These are phyloP conservation scores for Leucoraja ocellata DNA, from an alignment of 2,797 vertebrate genomes.

Conservation along the genomic window DNA sequence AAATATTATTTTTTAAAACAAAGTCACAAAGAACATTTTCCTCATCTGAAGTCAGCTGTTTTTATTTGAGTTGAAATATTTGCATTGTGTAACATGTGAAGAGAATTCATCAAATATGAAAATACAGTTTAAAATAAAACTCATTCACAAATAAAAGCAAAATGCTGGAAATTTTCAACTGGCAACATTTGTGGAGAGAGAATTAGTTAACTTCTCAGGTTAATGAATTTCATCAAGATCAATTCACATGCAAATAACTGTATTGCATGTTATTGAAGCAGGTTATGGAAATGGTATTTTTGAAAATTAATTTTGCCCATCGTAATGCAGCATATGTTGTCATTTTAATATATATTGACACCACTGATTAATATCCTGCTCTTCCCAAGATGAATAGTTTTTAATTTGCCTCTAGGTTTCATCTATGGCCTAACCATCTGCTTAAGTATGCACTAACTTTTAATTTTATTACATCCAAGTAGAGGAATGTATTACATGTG, in stretches of 20 bases:
- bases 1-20: not conserved
- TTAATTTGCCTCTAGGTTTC: not conserved
- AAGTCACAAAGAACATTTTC: not conserved
- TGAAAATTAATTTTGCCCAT: not conserved
- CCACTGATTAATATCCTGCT: not conserved
- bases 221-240: too few species aligned
- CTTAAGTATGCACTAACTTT: not conserved
- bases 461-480: not conserved
- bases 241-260: too few species aligned
- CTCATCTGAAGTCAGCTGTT: not conserved
- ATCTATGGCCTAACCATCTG: not conserved
- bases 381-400: not conserved
- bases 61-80: not conserved
- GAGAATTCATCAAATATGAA: not conserved
- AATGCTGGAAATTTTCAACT: too few species aligned
- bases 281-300: not conserved
- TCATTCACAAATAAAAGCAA: not conserved
- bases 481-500: not conserved
- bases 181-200: too few species aligned
- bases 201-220: too few species aligned
- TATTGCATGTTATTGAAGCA: conserved; percentile 9
- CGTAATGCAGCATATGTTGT: not conserved
- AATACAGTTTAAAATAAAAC: not conserved
- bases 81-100: not conserved
- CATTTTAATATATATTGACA: not conserved